phyloP scores from a whole-genome alignment of 2,797 vertebrate genomes.

The Lutjanus argentimaculatus region DNA sequence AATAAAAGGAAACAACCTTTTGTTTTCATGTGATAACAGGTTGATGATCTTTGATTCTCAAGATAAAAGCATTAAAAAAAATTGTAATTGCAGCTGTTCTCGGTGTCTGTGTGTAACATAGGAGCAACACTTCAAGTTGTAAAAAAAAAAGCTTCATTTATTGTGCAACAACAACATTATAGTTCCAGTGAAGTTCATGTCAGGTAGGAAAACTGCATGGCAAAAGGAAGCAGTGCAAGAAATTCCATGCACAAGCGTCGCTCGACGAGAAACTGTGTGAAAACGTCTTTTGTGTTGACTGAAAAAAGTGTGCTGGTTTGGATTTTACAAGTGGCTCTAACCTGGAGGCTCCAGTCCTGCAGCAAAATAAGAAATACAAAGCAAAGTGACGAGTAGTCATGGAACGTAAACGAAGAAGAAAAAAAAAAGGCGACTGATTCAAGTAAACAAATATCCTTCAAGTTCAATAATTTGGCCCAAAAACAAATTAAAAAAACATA shows the following conservation, averaged over 20 bases:
- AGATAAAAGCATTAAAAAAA: too few relatives aligned
- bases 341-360: constrained; percentile 10
- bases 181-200: constrained; percentile 67
- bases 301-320: constrained; percentile 66
- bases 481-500: constrained; percentile 17
- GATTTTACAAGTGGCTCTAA: constrained; percentile 57
- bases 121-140: background rate
- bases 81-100: too few relatives aligned
- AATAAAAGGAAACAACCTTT: too few relatives aligned
- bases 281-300: constrained; percentile 22
- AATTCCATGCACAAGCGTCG: constrained; percentile 66
- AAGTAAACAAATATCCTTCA: constrained; percentile 66
- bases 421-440: constrained; percentile 53
- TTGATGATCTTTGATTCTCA: too few relatives aligned
- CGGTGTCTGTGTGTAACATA: background rate
- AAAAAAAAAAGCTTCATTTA: constrained; percentile 71
- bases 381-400: constrained; percentile 33
- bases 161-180: constrained; percentile 75
- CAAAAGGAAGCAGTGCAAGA: constrained; percentile 65
- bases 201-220: constrained; percentile 51
- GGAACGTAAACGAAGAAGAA: constrained; percentile 33
- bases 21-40: too few relatives aligned
- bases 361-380: constrained; percentile 14
- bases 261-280: constrained; percentile 4
- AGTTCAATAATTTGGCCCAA: constrained; percentile 58